Conservation (phyloP, 2,113 vertebrate genomes). For the Tyrannus savana region DNA sequence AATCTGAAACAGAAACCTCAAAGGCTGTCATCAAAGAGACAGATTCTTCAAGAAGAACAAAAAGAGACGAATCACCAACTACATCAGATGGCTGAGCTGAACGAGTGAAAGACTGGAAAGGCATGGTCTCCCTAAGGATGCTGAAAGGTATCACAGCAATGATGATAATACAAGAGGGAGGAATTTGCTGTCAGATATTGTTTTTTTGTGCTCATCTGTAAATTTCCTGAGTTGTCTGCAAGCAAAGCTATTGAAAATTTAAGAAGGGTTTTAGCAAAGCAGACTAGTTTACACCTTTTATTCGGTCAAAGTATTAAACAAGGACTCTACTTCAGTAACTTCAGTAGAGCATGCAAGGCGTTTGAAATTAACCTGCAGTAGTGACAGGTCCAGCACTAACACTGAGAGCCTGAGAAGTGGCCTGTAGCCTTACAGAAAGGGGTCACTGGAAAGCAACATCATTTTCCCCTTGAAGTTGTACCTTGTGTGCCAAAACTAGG, state of each 20-base stretch:
- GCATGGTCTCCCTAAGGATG: not conserved
- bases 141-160: not conserved
- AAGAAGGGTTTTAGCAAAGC: not conserved
- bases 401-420: not conserved
- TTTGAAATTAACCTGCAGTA: not conserved
- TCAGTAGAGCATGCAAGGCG: not conserved
- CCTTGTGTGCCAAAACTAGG: not conserved
- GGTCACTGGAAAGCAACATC: not conserved
- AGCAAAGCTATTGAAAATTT: not conserved
- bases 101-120: constrained; percentile 22
- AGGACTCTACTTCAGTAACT: not conserved
- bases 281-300: not conserved
- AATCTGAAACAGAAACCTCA: constrained; percentile 47
- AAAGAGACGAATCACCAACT: constrained; percentile 15
- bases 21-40: constrained; percentile 52
- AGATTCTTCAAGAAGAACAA: constrained; percentile 46
- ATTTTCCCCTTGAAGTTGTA: not conserved
- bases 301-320: not conserved
- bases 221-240: not conserved
- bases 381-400: not conserved
- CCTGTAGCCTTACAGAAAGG: not conserved
- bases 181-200: not conserved
- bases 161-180: not conserved
- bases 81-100: constrained; percentile 38
- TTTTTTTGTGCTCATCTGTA: not conserved